Percentiles rank a stretch among this genome's conserved stretches.
These are phyloP conservation scores for Dendroctonus ponderosae DNA, from an alignment of 1,140 invertebrate species.

Conservation along the genomic window DNA sequence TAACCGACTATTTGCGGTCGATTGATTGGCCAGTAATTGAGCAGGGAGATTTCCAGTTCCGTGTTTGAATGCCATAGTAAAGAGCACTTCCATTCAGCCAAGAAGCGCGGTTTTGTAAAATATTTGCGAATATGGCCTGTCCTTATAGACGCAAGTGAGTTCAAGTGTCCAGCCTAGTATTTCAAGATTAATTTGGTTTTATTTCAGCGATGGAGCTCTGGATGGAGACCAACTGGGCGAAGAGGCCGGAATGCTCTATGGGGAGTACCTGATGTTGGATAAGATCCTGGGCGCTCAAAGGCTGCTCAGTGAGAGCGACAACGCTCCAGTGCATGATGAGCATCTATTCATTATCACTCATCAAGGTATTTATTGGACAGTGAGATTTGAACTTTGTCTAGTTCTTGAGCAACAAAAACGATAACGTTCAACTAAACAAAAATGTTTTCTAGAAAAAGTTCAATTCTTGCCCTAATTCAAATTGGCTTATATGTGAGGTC, in stretches of 20 bases:
- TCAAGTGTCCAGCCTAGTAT: neutral
- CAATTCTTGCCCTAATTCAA: no score
- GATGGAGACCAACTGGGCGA: conserved; percentile 57
- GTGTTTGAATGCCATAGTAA: neutral
- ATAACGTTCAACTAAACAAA: no score
- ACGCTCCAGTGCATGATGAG: conserved; percentile 87
- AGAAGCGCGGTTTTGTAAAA: neutral
- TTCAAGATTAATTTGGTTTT: neutral
- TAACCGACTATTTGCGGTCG: conserved; percentile 12
- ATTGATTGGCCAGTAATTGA: conserved; percentile 10
- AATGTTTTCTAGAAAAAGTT: no score
- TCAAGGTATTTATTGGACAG: conserved; percentile 70
- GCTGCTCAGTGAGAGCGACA: conserved; percentile 72
- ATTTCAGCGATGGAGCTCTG: conserved; percentile 44
- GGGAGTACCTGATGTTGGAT: conserved; percentile 86
- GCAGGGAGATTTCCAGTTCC: conserved; percentile 8
- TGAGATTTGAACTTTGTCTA: no score
- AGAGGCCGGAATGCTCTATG: conserved; percentile 74
- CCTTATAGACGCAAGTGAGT: conserved; percentile 17
- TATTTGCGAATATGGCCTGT: conserved; percentile 12
- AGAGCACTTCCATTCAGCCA: neutral
- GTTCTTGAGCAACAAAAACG: no score
- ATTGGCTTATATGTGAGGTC: no score
- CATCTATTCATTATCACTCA: conserved; percentile 97
- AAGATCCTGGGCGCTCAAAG: conserved; percentile 84